Evolutionary conservation across 2,888 invertebrate species (phyloP).

Genomic region (Nymphalis c-album): DNA sequence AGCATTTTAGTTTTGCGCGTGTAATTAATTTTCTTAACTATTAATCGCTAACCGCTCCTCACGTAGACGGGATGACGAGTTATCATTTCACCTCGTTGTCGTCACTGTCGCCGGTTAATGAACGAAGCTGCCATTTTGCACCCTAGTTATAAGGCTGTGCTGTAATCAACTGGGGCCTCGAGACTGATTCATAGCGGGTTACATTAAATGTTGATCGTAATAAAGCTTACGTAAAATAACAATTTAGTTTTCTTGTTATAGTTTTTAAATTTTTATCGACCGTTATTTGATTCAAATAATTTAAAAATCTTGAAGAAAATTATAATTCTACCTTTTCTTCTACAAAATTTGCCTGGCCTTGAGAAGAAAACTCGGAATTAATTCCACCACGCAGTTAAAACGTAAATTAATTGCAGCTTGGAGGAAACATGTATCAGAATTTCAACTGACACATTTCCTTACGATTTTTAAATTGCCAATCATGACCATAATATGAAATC

Average conservation of each 20-base stretch:
- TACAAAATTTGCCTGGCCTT: no score
- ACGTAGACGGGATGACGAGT: conserved; percentile 46
- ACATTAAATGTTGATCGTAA: conserved; percentile 24
- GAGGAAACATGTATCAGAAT: no score
- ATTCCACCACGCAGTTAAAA: no score
- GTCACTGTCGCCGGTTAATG: conserved; percentile 64
- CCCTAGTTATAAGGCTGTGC: conserved; percentile 38
- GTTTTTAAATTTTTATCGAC: background rate
- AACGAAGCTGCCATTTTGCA: conserved; percentile 55
- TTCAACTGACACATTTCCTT: no score
- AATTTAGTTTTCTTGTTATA: conserved; percentile 1
- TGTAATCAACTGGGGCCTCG: conserved; percentile 46
- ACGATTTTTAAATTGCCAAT: no score
- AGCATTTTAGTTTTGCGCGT: no score
- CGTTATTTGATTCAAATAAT: no score
- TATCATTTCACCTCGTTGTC: conserved; percentile 62
- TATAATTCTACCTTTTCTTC: no score
- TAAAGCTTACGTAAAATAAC: conserved; percentile 12
- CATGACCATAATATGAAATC: no score
- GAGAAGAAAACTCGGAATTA: no score
- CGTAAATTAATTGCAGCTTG: no score
- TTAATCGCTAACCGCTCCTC: conserved; percentile 15
- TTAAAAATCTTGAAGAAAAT: background rate
- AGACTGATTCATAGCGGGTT: conserved; percentile 41
- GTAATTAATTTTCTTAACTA: conserved; percentile 8